These are phyloP conservation scores for Naja naja DNA, from an alignment of 2,113 vertebrate genomes.

Conservation along the genomic window DNA sequence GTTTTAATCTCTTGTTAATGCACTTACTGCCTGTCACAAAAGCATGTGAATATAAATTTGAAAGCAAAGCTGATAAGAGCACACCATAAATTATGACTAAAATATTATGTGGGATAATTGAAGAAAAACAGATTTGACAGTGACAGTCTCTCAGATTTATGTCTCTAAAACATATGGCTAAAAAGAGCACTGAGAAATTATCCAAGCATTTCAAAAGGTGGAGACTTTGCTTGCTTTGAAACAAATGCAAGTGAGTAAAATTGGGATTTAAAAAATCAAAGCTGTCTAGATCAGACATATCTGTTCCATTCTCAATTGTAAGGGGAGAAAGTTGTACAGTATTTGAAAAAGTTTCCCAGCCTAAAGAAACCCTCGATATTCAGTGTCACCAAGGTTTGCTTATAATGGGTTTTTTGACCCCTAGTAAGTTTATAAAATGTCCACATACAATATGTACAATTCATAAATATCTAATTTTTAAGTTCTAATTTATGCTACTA, in stretches of 20 bases:
- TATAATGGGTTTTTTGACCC: not conserved
- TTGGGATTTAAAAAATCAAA: not conserved
- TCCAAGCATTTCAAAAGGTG: not conserved
- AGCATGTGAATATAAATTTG: not conserved
- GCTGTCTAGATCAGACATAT: not conserved
- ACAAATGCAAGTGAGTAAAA: not conserved
- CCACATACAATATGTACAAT: not conserved
- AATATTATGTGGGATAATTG: not conserved
- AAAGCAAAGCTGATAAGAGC: not conserved
- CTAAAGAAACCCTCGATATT: not conserved
- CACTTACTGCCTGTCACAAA: not conserved
- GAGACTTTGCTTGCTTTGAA: not conserved
- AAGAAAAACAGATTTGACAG: not conserved
- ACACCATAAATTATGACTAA: not conserved
- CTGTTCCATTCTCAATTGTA: not conserved
- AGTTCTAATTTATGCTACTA: not conserved
- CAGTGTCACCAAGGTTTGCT: not conserved
- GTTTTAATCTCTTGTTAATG: conserved; percentile 8
- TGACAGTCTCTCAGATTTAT: not conserved
- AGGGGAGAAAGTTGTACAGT: not conserved
- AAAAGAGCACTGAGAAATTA: not conserved
- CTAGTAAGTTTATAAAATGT: not conserved
- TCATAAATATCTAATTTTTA: not conserved
- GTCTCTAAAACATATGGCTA: not conserved
- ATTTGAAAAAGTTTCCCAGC: not conserved